Conservation (phyloP, 1,140 invertebrate genomes). For the Uloborus diversus region DNA sequence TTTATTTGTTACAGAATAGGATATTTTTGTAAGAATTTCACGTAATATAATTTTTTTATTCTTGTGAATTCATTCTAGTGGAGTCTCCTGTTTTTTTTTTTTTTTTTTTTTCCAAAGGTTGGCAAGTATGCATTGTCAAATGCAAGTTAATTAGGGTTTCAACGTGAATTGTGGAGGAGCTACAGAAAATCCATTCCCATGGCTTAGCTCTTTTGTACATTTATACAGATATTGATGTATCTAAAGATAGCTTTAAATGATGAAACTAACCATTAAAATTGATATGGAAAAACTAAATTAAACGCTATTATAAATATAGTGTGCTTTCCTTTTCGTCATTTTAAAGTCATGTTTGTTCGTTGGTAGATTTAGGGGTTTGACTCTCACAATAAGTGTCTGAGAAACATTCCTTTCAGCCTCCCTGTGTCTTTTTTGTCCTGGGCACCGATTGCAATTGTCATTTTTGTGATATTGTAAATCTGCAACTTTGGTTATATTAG, state of each 20-base stretch:
- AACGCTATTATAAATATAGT: not conserved
- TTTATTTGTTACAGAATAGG: not conserved
- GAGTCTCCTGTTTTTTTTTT: no score
- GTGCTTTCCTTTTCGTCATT: not conserved
- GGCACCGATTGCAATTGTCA: no score
- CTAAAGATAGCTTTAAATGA: not conserved
- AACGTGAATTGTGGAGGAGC: no score
- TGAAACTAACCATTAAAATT: not conserved
- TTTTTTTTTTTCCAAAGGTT: not conserved
- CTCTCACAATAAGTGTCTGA: no score
- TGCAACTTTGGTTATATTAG: no score
- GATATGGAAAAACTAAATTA: not conserved
- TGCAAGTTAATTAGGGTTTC: not conserved
- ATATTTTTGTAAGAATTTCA: not conserved
- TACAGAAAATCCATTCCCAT: no score
- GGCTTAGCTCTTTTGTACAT: not conserved
- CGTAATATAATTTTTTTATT: not conserved
- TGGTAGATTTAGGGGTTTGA: no score
- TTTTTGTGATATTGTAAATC: no score
- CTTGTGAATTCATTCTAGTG: not conserved
- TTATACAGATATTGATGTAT: not conserved
- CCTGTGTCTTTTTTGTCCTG: no score
- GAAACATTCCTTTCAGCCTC: no score
- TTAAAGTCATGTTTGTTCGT: no score
- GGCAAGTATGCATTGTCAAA: not conserved